These are phyloP conservation scores for Athene cunicularia DNA, from an alignment of 2,113 vertebrate species.

Conservation along the genomic window DNA sequence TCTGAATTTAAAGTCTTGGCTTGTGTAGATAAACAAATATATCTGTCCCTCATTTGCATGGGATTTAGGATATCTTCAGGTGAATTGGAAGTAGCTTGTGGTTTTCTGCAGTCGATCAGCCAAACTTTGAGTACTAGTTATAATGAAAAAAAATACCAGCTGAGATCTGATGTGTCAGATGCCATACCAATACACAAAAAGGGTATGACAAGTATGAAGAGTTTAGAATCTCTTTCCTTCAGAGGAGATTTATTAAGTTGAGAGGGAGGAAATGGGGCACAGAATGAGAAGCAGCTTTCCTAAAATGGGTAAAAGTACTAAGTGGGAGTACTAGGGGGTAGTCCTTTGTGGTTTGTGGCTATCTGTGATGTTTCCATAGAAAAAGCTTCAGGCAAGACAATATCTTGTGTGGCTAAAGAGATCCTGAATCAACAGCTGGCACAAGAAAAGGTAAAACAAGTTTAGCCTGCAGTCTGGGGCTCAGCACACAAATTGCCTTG, in stretches of 20 bases:
- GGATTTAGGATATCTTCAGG: not conserved
- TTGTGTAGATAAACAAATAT: slow-evolving; percentile 48
- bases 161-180: not conserved
- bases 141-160: not conserved
- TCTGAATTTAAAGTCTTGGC: slow-evolving; percentile 29
- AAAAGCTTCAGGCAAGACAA: not conserved
- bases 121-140: not conserved
- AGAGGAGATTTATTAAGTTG: not conserved
- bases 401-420: not conserved
- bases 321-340: not conserved
- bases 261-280: not conserved
- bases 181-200: not conserved
- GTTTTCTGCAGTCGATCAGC: not conserved
- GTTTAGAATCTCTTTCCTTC: not conserved
- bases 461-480: not conserved
- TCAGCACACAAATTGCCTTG: not conserved
- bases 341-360: not conserved
- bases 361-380: fast-evolving
- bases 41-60: slow-evolving; percentile 29
- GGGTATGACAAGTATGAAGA: not conserved
- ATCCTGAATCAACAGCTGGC: not conserved
- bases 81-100: not conserved
- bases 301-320: not conserved
- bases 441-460: not conserved
- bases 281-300: not conserved